phyloP scores from a whole-genome alignment of 2,797 vertebrate genomes.

The Fringilla coelebs region DNA sequence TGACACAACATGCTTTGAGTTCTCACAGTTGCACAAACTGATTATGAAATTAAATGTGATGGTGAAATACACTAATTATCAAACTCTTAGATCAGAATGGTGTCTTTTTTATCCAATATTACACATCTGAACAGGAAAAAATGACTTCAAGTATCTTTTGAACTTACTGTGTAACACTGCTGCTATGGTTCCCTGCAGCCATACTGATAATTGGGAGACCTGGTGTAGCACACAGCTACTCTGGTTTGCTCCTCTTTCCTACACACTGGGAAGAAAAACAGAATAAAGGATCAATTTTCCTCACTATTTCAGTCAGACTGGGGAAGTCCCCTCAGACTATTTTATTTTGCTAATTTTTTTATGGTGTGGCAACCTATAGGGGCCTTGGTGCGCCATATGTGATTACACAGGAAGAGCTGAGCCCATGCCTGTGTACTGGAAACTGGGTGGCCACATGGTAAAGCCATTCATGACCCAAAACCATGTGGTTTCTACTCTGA shows the following conservation, averaged over 20 bases:
- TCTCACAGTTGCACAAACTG: neutral
- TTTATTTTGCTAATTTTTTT: neutral
- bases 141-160: neutral
- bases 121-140: neutral
- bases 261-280: neutral
- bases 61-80: neutral
- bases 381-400: rapidly evolving
- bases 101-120: neutral
- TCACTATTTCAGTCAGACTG: neutral
- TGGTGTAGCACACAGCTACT: neutral
- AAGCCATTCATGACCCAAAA: neutral
- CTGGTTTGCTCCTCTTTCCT: neutral
- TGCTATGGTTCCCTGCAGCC: neutral
- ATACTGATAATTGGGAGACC: neutral
- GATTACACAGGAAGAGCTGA: neutral
- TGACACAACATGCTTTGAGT: neutral
- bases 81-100: neutral
- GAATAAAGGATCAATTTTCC: neutral
- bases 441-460: neutral
- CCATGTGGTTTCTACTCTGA: neutral
- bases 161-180: neutral
- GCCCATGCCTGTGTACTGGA: neutral
- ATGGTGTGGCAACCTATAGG: neutral
- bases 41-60: neutral
- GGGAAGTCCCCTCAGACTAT: neutral